Base-by-base conservation (phyloP, 2,797 vertebrate species). In the Hirundo rustica region DNA sequence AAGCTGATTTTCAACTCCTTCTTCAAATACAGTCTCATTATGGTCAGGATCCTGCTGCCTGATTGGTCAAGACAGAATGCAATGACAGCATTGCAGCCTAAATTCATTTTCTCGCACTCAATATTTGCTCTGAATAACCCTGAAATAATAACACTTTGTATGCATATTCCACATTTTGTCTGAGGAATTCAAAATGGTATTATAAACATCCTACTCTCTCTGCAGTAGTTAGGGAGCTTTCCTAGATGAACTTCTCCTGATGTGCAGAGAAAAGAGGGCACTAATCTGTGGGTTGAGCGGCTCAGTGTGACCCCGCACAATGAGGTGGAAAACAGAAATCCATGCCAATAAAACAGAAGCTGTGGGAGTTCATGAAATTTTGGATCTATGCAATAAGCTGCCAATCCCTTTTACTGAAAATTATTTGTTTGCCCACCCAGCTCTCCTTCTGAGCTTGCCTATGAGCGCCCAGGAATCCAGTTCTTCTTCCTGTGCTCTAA, bases 251-350 rank as follows among this genome's bases (percentile, higher is more conserved):
- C 45, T 77, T 60, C 51, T 70, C 74, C 79, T 29, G 62, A 40
- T 67, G 64, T 0, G 2, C 38, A 44, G 79, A 78, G 66, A 53
- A 62, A 81, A 80, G 79, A 85, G 68, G 73, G 23, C 79, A 72
- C 54, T 58, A 75, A 89, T 88, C 72, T 90, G 85, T 20, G n/a
- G 65, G 85, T 82, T 13, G 54, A 94, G 42, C 40, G 1, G 0
- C 62, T 65, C 5, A 8, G 82, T 8, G 2, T 79, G 79, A 91
- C 89, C 85, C 70, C 70, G 82, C 73, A 86, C 87, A 77, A 73
- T 84, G 93, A 94, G 55, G 48, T 80, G 67, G 85, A 94, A 96
- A 95, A 86, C 67, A 86, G 71, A 95, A 94, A 74, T 23, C 51
- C 47, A 55, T 85, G 93, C 85, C 93, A 92, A 58, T 83, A 94